Percentiles rank a stretch among this genome's conserved stretches.
These are phyloP conservation scores for Philopotamus ludificatus DNA, from an alignment of 1,140 invertebrate species.

Conservation along the genomic window DNA sequence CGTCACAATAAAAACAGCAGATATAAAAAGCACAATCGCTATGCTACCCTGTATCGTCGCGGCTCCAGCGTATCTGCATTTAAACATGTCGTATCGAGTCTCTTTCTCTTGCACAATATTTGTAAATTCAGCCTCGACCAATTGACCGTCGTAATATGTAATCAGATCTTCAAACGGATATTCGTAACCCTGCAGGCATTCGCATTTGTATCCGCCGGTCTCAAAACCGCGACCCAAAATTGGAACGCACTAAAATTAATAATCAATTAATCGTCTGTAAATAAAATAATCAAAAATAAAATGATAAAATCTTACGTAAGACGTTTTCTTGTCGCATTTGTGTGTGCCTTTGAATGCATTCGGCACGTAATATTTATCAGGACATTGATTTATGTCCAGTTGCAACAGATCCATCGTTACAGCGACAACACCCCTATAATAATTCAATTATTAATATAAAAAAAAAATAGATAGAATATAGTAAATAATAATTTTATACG, in stretches of 20 bases:
- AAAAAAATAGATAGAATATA: not conserved
- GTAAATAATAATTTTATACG: constrained; percentile 50
- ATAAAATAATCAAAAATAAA: constrained; percentile 15
- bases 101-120: constrained; percentile 78
- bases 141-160: constrained; percentile 94
- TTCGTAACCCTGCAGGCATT: constrained; percentile 95
- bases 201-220: constrained; percentile 96
- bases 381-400: constrained; percentile 94
- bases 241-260: constrained; percentile 81
- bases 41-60: constrained; percentile 58
- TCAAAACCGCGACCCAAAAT: constrained; percentile 89
- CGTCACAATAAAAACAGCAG: not conserved
- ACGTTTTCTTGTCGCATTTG: constrained; percentile 88
- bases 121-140: constrained; percentile 91
- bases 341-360: constrained; percentile 96
- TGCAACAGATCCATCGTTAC: constrained; percentile 89
- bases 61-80: constrained; percentile 86
- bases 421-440: constrained; percentile 85
- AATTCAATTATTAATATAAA: constrained; percentile 31
- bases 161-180: constrained; percentile 94
- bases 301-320: constrained; percentile 76
- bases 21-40: constrained; percentile 37
- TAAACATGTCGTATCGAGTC: constrained; percentile 85
- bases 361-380: constrained; percentile 80
- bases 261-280: constrained; percentile 4